Evolutionary conservation across 2,113 vertebrate genomes (phyloP).

Genomic region (Chaetorhynchus papuensis): DNA sequence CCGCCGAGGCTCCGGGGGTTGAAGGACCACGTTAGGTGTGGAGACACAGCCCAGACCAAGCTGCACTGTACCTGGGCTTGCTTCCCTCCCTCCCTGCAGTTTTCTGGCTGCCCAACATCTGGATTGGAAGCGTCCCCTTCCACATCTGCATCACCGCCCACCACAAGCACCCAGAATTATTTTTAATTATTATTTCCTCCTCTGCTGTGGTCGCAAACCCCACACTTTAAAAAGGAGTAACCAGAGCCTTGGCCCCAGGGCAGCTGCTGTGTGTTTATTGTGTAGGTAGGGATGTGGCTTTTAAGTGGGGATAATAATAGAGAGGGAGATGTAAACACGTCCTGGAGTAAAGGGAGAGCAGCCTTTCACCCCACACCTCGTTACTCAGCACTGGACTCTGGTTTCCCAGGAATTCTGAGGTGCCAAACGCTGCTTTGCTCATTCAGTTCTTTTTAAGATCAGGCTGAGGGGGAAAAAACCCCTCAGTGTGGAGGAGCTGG

Average conservation of each 20-base stretch:
- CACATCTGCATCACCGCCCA: background rate
- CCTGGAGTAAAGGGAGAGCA: background rate
- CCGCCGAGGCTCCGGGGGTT: background rate
- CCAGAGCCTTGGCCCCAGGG: conserved; percentile 1
- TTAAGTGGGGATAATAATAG: conserved; percentile 34
- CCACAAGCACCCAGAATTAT: background rate
- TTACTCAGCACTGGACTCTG: background rate
- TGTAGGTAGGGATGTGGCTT: conserved; percentile 23
- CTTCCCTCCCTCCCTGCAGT: background rate
- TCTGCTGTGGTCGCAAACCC: fast-evolving
- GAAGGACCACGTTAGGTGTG: background rate
- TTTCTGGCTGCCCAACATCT: background rate
- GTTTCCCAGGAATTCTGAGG: background rate
- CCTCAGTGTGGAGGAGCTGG: background rate
- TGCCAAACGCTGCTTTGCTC: background rate
- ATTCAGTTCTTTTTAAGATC: background rate
- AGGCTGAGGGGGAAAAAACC: fast-evolving
- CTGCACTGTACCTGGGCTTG: fast-evolving
- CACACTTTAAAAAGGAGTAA: conserved; percentile 7
- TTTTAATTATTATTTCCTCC: background rate
- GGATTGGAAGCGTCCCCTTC: background rate
- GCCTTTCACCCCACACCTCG: background rate
- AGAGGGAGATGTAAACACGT: conserved; percentile 24
- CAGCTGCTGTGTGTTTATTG: conserved; percentile 10
- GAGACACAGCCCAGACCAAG: background rate